phyloP scores from a whole-genome alignment of 2,113 vertebrate species.

The Carollia perspicillata region DNA sequence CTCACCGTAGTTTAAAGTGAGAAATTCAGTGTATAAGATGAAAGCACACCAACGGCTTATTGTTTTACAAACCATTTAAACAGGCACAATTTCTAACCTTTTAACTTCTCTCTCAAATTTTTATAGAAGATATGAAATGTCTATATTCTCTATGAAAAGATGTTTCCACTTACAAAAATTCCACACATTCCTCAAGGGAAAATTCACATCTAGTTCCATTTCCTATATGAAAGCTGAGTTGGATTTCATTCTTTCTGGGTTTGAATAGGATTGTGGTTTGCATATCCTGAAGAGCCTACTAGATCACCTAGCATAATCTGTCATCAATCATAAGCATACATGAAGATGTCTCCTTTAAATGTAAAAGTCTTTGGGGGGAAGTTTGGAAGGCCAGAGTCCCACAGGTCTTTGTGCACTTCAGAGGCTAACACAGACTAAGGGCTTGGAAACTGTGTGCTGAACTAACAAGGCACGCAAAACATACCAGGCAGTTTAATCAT shows the following conservation, averaged over 20 bases:
- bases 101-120: not conserved
- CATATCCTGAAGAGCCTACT: not conserved
- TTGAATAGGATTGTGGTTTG: not conserved
- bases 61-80: not conserved
- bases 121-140: not conserved
- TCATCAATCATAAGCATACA: not conserved
- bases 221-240: not conserved
- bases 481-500: not conserved
- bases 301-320: not conserved
- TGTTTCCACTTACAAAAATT: not conserved
- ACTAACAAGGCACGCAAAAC: not conserved
- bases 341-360: not conserved
- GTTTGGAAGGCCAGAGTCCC: too few species aligned
- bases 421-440: too few species aligned
- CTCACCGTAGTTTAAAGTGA: not conserved
- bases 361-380: not conserved
- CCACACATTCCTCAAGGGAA: not conserved
- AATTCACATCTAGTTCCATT: not conserved
- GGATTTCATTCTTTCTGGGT: not conserved
- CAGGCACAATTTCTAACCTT: not conserved
- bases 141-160: not conserved
- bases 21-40: not conserved
- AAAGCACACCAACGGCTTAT: not conserved
- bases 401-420: not conserved
- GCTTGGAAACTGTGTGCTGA: not conserved